These are phyloP conservation scores for Stenodema calcarata DNA, from an alignment of 2,888 invertebrate species.

Conservation along the genomic window DNA sequence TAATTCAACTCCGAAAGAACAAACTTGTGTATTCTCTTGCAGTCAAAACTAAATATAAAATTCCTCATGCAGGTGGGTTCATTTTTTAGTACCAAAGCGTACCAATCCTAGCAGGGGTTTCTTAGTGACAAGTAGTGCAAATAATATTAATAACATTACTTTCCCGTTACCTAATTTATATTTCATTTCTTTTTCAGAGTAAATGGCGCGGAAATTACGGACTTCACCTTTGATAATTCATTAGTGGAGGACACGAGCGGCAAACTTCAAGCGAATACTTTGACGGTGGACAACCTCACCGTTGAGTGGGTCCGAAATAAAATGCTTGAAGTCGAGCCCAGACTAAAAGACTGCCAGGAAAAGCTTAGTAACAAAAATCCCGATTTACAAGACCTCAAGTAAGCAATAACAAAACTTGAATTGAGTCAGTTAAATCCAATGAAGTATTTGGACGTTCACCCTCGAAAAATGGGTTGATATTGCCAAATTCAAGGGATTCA, in stretches of 20 bases:
- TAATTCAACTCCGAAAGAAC: too few species aligned
- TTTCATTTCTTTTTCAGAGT: neutral
- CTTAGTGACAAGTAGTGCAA: too few species aligned
- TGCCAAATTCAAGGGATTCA: too few species aligned
- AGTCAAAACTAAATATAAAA: too few species aligned
- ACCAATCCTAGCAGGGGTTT: too few species aligned
- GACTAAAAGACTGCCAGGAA: slow-evolving; percentile 80
- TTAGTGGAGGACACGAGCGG: slow-evolving; percentile 89
- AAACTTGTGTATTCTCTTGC: too few species aligned
- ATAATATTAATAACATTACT: too few species aligned
- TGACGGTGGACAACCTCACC: slow-evolving; percentile 91
- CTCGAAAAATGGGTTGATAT: too few species aligned
- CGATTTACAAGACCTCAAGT: slow-evolving; percentile 55
- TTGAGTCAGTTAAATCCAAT: too few species aligned
- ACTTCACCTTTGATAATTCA: slow-evolving; percentile 86
- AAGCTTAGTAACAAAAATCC: slow-evolving; percentile 66
- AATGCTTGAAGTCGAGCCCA: slow-evolving; percentile 77
- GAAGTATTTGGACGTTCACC: too few species aligned
- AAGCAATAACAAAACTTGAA: neutral
- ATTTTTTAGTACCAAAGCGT: too few species aligned
- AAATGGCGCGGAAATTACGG: slow-evolving; percentile 68
- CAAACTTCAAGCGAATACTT: slow-evolving; percentile 81
- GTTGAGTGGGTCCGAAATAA: slow-evolving; percentile 87
- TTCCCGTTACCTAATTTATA: neutral
- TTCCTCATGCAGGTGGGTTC: too few species aligned